Evolutionary conservation across 2,888 invertebrate genomes (phyloP).

Genomic region (Sclerodermus sp.): DNA sequence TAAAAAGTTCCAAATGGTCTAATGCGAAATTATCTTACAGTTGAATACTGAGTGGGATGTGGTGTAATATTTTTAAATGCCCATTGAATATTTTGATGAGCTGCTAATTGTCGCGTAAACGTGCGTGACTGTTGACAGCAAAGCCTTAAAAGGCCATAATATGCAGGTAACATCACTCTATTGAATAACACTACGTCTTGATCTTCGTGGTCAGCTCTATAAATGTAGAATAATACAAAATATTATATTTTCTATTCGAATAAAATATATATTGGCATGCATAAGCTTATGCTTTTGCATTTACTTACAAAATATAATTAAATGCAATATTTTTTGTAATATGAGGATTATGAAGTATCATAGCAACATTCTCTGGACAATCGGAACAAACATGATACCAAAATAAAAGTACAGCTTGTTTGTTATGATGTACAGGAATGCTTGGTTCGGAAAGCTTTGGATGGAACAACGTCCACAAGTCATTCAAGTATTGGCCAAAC

Average conservation of each 20-base stretch:
- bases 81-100: conserved; percentile 95
- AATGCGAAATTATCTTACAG: conserved; percentile 57
- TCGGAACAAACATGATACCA: conserved; percentile 93
- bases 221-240: conserved; percentile 13
- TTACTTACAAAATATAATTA: conserved; percentile 89
- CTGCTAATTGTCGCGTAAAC: conserved; percentile 84
- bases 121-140: conserved; percentile 87
- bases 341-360: conserved; percentile 83
- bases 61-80: conserved; percentile 95
- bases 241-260: conserved; percentile 3
- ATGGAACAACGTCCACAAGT: conserved; percentile 93
- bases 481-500: conserved; percentile 91
- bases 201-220: conserved; percentile 93
- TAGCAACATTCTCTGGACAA: conserved; percentile 89
- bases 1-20: neutral
- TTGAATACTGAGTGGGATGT: conserved; percentile 91
- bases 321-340: conserved; percentile 94
- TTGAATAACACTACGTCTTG: conserved; percentile 94
- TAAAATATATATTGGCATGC: neutral
- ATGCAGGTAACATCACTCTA: conserved; percentile 90
- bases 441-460: conserved; percentile 92
- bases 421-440: conserved; percentile 93
- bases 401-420: conserved; percentile 87
- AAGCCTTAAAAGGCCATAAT: conserved; percentile 84
- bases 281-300: no score